Evolutionary conservation across 2,797 vertebrate genomes (phyloP).

Genomic region (Lates japonicus): DNA sequence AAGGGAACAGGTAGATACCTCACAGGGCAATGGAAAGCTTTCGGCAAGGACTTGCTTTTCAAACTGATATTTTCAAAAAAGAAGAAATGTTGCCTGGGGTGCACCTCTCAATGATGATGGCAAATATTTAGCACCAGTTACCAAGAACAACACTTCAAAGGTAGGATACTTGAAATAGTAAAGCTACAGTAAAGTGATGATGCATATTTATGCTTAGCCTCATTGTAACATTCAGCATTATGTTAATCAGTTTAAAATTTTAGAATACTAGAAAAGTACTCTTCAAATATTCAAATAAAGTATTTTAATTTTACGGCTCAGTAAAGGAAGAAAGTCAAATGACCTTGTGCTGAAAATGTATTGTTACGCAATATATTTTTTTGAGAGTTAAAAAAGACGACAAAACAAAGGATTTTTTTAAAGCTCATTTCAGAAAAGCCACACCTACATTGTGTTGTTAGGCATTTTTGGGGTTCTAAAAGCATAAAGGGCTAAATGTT

Average conservation of each 20-base stretch:
- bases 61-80: background rate
- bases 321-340: background rate
- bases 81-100: background rate
- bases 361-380: background rate
- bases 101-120: background rate
- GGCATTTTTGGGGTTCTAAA: background rate
- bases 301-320: background rate
- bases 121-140: background rate
- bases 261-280: background rate
- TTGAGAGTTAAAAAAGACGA: background rate
- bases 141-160: background rate
- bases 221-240: background rate
- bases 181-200: background rate
- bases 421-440: background rate
- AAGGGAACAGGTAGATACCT: background rate
- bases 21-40: fast-evolving
- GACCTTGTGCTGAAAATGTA: background rate
- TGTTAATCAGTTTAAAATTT: background rate
- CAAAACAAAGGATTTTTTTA: too few species aligned
- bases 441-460: background rate
- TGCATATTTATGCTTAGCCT: background rate
- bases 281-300: background rate
- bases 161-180: background rate
- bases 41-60: background rate
- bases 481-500: background rate